phyloP scores from a whole-genome alignment of 2,797 vertebrate species.

The Halcyon chelicuti region DNA sequence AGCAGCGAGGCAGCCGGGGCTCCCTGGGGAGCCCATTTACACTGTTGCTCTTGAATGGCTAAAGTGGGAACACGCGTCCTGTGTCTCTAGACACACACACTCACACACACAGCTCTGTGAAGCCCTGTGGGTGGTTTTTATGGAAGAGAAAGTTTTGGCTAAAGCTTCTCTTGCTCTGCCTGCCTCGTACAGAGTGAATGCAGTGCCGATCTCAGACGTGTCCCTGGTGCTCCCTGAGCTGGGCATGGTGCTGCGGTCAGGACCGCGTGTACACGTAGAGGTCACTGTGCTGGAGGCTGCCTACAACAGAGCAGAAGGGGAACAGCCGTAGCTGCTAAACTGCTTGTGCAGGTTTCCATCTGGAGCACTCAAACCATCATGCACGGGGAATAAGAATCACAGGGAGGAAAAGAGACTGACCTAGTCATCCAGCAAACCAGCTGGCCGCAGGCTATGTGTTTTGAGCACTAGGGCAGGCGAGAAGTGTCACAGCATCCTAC shows the following conservation, averaged over 20 bases:
- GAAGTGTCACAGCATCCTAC: background rate
- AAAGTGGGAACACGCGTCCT: conserved; percentile 45
- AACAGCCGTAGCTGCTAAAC: background rate
- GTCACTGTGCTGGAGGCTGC: background rate
- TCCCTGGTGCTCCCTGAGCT: rapidly evolving
- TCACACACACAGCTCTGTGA: background rate
- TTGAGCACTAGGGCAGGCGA: background rate
- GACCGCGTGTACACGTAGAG: rapidly evolving
- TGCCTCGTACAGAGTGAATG: rapidly evolving
- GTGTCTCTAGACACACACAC: background rate
- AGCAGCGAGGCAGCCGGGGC: background rate
- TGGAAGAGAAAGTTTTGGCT: background rate
- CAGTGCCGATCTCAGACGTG: rapidly evolving
- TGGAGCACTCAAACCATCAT: background rate
- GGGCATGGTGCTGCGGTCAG: background rate
- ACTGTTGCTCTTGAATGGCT: conserved; percentile 20
- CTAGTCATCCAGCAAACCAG: background rate
- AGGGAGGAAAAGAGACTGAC: background rate
- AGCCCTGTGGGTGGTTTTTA: conserved; percentile 29
- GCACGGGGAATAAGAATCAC: background rate
- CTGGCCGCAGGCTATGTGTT: background rate
- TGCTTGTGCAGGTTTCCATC: background rate
- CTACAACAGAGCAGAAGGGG: background rate
- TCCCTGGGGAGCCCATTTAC: conserved; percentile 50
- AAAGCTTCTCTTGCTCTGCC: background rate